Percentiles rank a stretch among this genome's conserved stretches.
Evolutionary conservation across 2,888 invertebrate species (phyloP).

Genomic region (Scrobipalpa atriplicella): DNA sequence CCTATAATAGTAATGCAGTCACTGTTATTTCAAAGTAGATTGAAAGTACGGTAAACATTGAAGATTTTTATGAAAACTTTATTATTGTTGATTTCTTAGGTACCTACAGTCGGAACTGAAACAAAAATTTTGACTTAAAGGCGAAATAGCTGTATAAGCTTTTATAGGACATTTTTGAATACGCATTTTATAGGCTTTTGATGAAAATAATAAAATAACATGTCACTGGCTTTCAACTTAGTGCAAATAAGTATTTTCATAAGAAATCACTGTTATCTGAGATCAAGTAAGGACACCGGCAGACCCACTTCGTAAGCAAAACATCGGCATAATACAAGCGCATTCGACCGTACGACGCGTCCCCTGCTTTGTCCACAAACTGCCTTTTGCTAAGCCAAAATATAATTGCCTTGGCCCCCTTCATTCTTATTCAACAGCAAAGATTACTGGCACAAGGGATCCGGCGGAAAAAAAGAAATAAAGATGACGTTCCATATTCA

Average conservation of each 20-base stretch:
- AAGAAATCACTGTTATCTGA: slow-evolving; percentile 24
- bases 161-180: too few species aligned
- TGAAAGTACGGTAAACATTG: too few species aligned
- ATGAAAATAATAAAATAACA: background rate
- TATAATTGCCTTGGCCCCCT: slow-evolving; percentile 78
- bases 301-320: slow-evolving; percentile 60
- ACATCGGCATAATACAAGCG: slow-evolving; percentile 59
- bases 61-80: too few species aligned
- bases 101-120: too few species aligned
- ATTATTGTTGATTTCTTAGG: too few species aligned
- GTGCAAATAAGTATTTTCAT: slow-evolving; percentile 16
- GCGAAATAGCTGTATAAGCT: too few species aligned
- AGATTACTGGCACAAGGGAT: slow-evolving; percentile 39
- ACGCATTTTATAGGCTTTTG: background rate
- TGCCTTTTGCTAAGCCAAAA: slow-evolving; percentile 59
- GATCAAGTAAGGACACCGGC: slow-evolving; percentile 43
- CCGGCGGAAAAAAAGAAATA: slow-evolving; percentile 54
- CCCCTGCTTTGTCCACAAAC: slow-evolving; percentile 63
- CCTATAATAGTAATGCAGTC: too few species aligned
- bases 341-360: slow-evolving; percentile 67
- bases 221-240: slow-evolving; percentile 2
- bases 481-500: slow-evolving; percentile 75
- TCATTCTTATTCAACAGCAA: slow-evolving; percentile 51
- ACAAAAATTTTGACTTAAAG: too few species aligned
- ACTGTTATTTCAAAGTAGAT: too few species aligned